Base-by-base conservation (phyloP, 2,888 invertebrate species). In the Tetragonula carbonaria region DNA sequence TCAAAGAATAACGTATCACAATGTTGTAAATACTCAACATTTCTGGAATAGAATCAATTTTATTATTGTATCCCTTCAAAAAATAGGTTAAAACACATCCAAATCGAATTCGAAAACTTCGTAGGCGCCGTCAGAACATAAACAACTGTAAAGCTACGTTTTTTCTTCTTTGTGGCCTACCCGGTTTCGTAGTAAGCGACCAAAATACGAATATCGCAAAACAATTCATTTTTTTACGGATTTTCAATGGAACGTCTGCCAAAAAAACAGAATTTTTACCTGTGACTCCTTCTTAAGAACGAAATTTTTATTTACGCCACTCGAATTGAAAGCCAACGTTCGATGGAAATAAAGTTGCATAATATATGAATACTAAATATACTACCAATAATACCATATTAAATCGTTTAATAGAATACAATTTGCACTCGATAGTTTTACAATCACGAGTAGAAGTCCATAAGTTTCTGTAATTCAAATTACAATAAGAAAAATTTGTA, bases 191-290 rank as follows among this genome's bases (percentile, higher is more conserved):
- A 28, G 28, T 28, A 72, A 62, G 50, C 21, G 28, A 53, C 2
- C 74, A 71, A 16, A 16, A 5, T 50, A n/a, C 59, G 18, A 80
- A 18, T 51, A 62, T 67, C 38, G 50, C 59, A 63, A 50, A 50
- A 18, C 18, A 14, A 28, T 63, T 53, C 28, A 38, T 45, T 28
- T 59, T 72, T 63, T n/a, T 14, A 23, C 4, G 2, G 8, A 23
- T 4, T 74, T 14, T 11, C 4, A 38, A 21, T 18, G 13, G 3
- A 70, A 73, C 62, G 18, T 38, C 2, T 55, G 3, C 23, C 18
- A 28, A 4, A 53, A 23, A 11, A 21, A 8, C 8, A 72, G 14
- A 67, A 66, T 45, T 74, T 57, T 38, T 5, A 23, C 23, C 23
- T 23, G 23, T 23, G 23, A 23, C 4, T 33, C 51, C n/a, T 8